Percentiles rank a stretch among this genome's conserved stretches.
Conservation (phyloP, 2,888 invertebrate genomes). For the Drosophila meridiana region DNA sequence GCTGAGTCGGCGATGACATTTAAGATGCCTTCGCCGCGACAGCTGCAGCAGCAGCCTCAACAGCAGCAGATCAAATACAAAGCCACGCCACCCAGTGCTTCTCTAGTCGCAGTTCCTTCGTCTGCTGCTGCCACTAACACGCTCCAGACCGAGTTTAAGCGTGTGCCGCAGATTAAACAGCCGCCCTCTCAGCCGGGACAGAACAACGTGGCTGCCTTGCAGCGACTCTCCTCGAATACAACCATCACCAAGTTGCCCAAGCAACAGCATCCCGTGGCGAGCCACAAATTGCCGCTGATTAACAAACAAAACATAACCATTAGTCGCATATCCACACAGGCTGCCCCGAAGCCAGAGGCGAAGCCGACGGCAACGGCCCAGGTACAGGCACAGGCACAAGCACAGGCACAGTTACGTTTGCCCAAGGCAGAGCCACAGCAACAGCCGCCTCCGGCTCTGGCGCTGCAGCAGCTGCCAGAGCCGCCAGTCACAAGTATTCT, state of each 20-base stretch:
- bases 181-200: constrained; percentile 13
- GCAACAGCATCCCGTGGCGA: constrained; percentile 26
- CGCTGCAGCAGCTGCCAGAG: constrained; percentile 17
- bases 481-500: constrained; percentile 19
- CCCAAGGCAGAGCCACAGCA: constrained; percentile 50
- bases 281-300: constrained; percentile 70
- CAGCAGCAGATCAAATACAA: constrained; percentile 42
- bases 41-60: constrained; percentile 24
- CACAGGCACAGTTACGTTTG: constrained; percentile 47
- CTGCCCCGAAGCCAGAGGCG: constrained; percentile 46
- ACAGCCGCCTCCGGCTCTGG: constrained; percentile 7
- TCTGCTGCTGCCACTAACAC: background rate
- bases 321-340: constrained; percentile 72
- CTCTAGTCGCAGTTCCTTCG: constrained; percentile 5
- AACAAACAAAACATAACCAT: constrained; percentile 84
- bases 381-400: constrained; percentile 24
- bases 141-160: constrained; percentile 30
- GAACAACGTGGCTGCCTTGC: constrained; percentile 63
- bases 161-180: constrained; percentile 36
- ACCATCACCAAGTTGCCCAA: constrained; percentile 68
- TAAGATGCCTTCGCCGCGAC: constrained; percentile 56
- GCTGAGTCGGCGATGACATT: constrained; percentile 42
- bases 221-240: constrained; percentile 76
- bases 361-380: constrained; percentile 67
- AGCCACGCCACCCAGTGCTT: constrained; percentile 17